Percentiles rank a stretch among this genome's conserved stretches.
These are phyloP conservation scores for Haliclystus octoradiatus DNA, from an alignment of 30 jellyfish, hydroid and myxozoan species.

Conservation along the genomic window DNA sequence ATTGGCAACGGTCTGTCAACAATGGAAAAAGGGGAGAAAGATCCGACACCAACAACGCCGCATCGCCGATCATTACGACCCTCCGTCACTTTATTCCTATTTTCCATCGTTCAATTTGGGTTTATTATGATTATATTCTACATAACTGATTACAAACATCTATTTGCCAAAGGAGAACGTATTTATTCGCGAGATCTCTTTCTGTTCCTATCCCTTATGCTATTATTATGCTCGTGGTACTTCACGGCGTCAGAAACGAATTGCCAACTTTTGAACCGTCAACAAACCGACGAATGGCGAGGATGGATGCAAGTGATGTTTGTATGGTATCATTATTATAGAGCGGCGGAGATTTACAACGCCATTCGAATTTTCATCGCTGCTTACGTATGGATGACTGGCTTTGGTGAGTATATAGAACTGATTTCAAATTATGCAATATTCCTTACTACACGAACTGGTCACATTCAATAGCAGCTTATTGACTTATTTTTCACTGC, in stretches of 20 bases:
- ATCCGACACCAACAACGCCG: slow-evolving; percentile 2
- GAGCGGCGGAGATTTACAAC: slow-evolving; percentile 90
- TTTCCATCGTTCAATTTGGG: slow-evolving; percentile 43
- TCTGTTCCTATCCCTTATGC: slow-evolving; percentile 27
- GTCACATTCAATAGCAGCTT: too few species aligned
- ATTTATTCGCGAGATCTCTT: slow-evolving; percentile 81
- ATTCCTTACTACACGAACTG: background rate
- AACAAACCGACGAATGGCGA: slow-evolving; percentile 97
- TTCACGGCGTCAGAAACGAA: slow-evolving; percentile 22
- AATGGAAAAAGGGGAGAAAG: too few species aligned
- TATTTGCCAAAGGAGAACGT: slow-evolving; percentile 71
- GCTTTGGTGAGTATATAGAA: slow-evolving; percentile 59
- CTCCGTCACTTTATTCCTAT: slow-evolving; percentile 10
- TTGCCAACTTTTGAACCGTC: slow-evolving; percentile 69
- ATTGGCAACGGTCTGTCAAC: too few species aligned
- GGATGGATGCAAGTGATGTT: slow-evolving; percentile 99
- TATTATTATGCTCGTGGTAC: slow-evolving; percentile 23
- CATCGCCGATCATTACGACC: slow-evolving; percentile 6
- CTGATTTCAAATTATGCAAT: background rate
- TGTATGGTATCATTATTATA: slow-evolving; percentile 95
- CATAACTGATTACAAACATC: slow-evolving; percentile 78
- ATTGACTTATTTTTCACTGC: background rate
- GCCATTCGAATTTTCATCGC: slow-evolving; percentile 84
- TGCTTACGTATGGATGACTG: slow-evolving; percentile 98
- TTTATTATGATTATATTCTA: slow-evolving; percentile 69